phyloP scores from a whole-genome alignment of 1,140 invertebrate genomes.

The Acromyrmex charruanus region DNA sequence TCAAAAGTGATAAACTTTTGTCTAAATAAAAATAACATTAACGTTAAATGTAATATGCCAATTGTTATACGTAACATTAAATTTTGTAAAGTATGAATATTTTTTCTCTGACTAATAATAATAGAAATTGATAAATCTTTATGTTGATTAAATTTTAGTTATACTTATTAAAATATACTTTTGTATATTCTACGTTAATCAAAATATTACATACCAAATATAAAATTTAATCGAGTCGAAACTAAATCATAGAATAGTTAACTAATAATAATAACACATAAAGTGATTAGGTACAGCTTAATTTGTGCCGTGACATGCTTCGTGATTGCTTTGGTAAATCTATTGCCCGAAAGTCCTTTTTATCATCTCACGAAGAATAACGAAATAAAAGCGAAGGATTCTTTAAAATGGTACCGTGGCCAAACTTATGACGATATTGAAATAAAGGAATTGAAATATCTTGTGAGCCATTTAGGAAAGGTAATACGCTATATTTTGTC shows the following conservation, averaged over 20 bases:
- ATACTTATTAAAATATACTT: too few species aligned
- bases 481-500: constrained; percentile 23
- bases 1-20: too few species aligned
- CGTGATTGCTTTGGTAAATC: constrained; percentile 82
- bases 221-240: not conserved
- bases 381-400: constrained; percentile 86
- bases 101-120: too few species aligned
- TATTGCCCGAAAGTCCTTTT: constrained; percentile 91
- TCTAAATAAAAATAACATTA: too few species aligned
- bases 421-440: constrained; percentile 85
- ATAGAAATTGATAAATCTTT: too few species aligned
- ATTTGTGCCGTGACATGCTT: constrained; percentile 88
- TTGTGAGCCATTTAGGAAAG: constrained; percentile 37
- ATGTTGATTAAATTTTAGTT: too few species aligned
- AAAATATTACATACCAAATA: not conserved
- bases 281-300: constrained; percentile 79
- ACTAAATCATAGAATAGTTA: not conserved
- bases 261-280: constrained; percentile 27
- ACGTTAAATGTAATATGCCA: too few species aligned
- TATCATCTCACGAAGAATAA: constrained; percentile 73
- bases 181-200: too few species aligned
- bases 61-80: too few species aligned
- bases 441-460: constrained; percentile 83
- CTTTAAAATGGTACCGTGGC: constrained; percentile 90
- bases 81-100: too few species aligned